These are phyloP conservation scores for Laticauda colubrina DNA, from an alignment of 2,113 vertebrate genomes.

Conservation along the genomic window DNA sequence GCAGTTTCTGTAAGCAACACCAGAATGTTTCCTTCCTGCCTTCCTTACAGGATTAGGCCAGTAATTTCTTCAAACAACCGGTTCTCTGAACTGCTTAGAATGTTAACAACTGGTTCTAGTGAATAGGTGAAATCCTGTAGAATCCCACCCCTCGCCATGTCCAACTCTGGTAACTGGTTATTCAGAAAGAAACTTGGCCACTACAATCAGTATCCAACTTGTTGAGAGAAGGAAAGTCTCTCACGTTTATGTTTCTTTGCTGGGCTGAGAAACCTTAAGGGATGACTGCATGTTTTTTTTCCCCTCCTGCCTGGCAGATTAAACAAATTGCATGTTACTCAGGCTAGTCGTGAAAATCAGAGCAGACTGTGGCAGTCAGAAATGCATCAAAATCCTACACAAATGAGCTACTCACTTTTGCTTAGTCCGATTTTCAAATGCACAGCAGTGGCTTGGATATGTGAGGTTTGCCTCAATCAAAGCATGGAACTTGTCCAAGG, in stretches of 20 bases:
- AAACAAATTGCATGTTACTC: background rate
- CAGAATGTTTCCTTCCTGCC: no score
- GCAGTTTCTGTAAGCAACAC: no score
- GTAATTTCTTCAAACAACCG: no score
- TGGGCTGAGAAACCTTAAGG: background rate
- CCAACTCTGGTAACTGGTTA: background rate
- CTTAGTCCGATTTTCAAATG: slow-evolving; percentile 80
- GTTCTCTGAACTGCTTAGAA: no score
- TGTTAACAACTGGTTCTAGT: no score
- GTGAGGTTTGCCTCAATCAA: slow-evolving; percentile 86
- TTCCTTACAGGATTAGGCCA: no score
- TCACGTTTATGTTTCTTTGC: background rate
- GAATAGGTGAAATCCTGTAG: no score
- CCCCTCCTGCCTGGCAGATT: background rate
- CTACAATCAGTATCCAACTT: background rate
- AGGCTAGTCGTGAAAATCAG: background rate
- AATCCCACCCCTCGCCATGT: background rate
- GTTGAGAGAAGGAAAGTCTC: background rate
- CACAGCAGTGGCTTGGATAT: slow-evolving; percentile 94
- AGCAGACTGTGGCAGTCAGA: background rate
- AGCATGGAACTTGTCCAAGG: slow-evolving; percentile 76
- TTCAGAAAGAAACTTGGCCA: background rate
- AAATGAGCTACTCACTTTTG: slow-evolving; percentile 69
- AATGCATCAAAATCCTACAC: background rate
- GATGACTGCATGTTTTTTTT: background rate